phyloP scores from a whole-genome alignment of 2,888 invertebrate species.

The Tridacna gigas region DNA sequence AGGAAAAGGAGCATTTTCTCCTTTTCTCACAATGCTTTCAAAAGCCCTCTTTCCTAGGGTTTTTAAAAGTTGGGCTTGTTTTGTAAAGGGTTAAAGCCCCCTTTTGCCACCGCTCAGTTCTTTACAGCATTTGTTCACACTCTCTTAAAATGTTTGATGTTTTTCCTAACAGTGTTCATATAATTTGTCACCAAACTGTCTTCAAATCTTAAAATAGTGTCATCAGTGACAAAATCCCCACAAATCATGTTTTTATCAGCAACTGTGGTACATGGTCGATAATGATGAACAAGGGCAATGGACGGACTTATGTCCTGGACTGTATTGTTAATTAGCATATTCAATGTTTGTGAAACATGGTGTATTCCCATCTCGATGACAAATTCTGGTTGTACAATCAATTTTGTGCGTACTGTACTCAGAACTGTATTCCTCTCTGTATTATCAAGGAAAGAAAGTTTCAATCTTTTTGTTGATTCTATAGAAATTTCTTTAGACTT shows the following conservation, averaged over 20 bases:
- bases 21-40: constrained; percentile 15
- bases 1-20: constrained; percentile 12
- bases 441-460: constrained; percentile 72
- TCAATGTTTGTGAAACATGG: constrained; percentile 66
- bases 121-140: neutral
- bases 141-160: constrained; percentile 36
- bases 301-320: constrained; percentile 53
- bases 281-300: constrained; percentile 75
- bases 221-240: constrained; percentile 58
- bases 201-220: constrained; percentile 67
- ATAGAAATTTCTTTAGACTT: constrained; percentile 36
- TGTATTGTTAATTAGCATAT: constrained; percentile 12
- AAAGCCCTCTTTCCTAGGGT: neutral
- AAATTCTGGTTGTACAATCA: constrained; percentile 72
- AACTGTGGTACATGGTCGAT: constrained; percentile 69
- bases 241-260: constrained; percentile 74
- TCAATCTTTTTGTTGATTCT: constrained; percentile 22
- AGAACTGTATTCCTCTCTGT: constrained; percentile 65
- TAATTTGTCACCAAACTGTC: constrained; percentile 47
- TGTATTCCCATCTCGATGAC: constrained; percentile 80
- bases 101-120: neutral
- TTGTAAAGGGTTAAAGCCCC: neutral
- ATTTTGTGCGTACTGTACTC: constrained; percentile 72
- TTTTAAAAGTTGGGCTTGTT: neutral
- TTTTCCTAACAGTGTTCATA: constrained; percentile 53